Conservation (phyloP, 2,888 invertebrate species). For the Carterocephalus palaemon region DNA sequence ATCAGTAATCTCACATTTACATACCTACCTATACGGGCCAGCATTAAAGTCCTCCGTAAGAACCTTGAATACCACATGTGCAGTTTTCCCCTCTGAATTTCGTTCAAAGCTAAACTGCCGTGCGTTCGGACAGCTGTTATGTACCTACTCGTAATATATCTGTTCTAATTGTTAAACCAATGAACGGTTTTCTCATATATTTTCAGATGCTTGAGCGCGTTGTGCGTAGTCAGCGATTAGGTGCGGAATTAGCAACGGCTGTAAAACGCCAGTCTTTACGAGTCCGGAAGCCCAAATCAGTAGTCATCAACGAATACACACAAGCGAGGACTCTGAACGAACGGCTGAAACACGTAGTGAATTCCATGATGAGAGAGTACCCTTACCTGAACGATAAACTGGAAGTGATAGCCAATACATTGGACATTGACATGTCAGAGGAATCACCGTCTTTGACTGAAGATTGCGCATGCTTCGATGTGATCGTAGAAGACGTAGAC, state of each 20-base stretch:
- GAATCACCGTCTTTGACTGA: slow-evolving; percentile 48
- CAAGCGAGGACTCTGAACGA: slow-evolving; percentile 79
- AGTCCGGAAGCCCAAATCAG: slow-evolving; percentile 61
- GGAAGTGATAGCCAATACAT: slow-evolving; percentile 65
- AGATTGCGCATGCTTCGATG: slow-evolving; percentile 27
- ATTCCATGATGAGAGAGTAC: slow-evolving; percentile 79
- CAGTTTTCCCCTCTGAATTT: too few relatives aligned
- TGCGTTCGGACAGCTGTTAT: too few relatives aligned
- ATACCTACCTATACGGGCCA: too few relatives aligned
- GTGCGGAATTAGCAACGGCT: slow-evolving; percentile 78
- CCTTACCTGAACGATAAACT: slow-evolving; percentile 73
- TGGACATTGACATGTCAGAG: slow-evolving; percentile 61
- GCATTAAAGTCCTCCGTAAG: too few relatives aligned
- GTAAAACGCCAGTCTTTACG: slow-evolving; percentile 61
- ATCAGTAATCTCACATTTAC: too few relatives aligned
- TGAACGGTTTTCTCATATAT: too few relatives aligned
- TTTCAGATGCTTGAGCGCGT: slow-evolving; percentile 75
- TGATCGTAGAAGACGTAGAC: slow-evolving; percentile 29
- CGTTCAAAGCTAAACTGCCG: too few relatives aligned
- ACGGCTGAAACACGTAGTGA: slow-evolving; percentile 78
- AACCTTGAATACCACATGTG: too few relatives aligned
- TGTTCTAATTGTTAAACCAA: too few relatives aligned
- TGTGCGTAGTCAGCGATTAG: slow-evolving; percentile 84
- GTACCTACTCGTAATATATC: too few relatives aligned
- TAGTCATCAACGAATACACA: slow-evolving; percentile 76